Conservation (phyloP, 2,888 invertebrate genomes). For the Quadroppia sp. region DNA sequence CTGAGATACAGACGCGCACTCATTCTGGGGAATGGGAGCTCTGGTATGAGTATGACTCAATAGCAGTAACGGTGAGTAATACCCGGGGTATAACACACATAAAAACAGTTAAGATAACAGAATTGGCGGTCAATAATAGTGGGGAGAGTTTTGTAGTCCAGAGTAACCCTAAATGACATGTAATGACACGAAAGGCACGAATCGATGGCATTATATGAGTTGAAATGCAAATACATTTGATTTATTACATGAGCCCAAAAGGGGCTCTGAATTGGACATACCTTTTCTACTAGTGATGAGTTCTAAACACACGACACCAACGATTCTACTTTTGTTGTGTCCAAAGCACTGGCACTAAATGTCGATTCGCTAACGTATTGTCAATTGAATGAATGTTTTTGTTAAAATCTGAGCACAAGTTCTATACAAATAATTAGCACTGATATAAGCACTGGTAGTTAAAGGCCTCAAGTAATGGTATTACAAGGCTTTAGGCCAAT, state of each 20-base stretch:
- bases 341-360: slow-evolving; percentile 10
- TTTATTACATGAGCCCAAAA: not conserved
- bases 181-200: slow-evolving; percentile 6
- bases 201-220: slow-evolving; percentile 13
- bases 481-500: not conserved
- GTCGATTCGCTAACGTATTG: slow-evolving; percentile 5
- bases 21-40: too few species aligned
- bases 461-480: too few species aligned
- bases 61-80: slow-evolving; percentile 8
- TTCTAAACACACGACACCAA: not conserved
- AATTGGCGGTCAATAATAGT: slow-evolving; percentile 9
- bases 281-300: not conserved
- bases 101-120: slow-evolving; percentile 31
- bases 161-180: slow-evolving; percentile 22
- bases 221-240: slow-evolving; percentile 7
- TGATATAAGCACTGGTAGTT: not conserved
- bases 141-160: slow-evolving; percentile 15
- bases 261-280: not conserved
- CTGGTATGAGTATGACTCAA: slow-evolving; percentile 14
- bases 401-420: too few species aligned
- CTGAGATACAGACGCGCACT: slow-evolving; percentile 7
- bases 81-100: not conserved
- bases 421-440: too few species aligned
- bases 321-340: not conserved
- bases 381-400: not conserved